phyloP scores from a whole-genome alignment of 2,797 vertebrate genomes.

The Toxotes lorentzi region DNA sequence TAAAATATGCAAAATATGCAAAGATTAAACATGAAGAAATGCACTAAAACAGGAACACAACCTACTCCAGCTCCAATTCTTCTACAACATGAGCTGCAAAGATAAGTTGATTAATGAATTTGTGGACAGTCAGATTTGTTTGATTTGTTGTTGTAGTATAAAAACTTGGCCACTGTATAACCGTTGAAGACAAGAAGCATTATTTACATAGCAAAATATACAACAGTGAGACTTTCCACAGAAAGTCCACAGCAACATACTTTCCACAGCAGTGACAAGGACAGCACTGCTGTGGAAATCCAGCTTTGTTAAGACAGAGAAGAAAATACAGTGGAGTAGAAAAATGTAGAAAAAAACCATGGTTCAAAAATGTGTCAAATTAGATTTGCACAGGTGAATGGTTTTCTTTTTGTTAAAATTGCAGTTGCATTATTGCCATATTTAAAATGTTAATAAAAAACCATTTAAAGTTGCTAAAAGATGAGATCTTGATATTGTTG shows the following conservation, averaged over 20 bases:
- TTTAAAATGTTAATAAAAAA: conserved; percentile 5
- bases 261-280: not conserved
- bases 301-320: not conserved
- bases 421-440: not conserved
- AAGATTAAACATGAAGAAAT: not conserved
- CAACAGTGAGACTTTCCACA: not conserved
- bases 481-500: not conserved
- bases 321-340: not conserved
- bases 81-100: not conserved
- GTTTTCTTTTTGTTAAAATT: too few relatives aligned
- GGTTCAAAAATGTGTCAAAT: too few relatives aligned
- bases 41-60: not conserved
- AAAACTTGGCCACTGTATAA: not conserved
- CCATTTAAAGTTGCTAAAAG: conserved; percentile 3
- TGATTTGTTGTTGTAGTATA: not conserved
- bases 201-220: not conserved
- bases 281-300: not conserved
- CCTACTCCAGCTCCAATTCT: too few relatives aligned
- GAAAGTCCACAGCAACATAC: too few relatives aligned
- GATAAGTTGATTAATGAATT: not conserved
- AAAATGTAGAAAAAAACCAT: not conserved
- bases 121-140: not conserved
- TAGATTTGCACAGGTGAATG: too few relatives aligned
- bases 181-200: not conserved
- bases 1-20: too few relatives aligned